Evolutionary conservation across 1,140 invertebrate species (phyloP).

Genomic region (Aethina tumida): DNA sequence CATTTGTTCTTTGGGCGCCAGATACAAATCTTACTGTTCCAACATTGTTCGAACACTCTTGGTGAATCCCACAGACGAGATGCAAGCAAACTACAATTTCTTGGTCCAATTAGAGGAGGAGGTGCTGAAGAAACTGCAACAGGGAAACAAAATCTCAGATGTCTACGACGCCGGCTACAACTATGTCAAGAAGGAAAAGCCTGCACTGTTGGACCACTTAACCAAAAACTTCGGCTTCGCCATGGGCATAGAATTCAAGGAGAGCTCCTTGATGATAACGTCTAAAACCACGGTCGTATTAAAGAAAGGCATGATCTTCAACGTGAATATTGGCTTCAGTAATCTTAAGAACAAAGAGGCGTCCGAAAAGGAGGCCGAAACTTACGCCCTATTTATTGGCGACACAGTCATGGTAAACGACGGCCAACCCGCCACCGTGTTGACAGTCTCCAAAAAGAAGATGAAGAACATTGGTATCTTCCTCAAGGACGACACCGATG

Average conservation of each 20-base stretch:
- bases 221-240: conserved; percentile 75
- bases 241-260: conserved; percentile 97
- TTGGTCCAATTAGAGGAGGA: conserved; percentile 86
- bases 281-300: conserved; percentile 75
- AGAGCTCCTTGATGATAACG: conserved; percentile 84
- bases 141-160: conserved; percentile 76
- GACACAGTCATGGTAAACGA: conserved; percentile 95
- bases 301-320: conserved; percentile 95
- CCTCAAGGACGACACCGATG: conserved; percentile 87
- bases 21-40: conserved; percentile 97
- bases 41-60: conserved; percentile 97
- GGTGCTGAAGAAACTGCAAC: conserved; percentile 72
- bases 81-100: conserved; percentile 89
- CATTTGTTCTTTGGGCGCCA: conserved; percentile 84
- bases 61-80: conserved; percentile 80
- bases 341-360: conserved; percentile 76
- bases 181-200: conserved; percentile 80
- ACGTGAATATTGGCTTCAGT: conserved; percentile 89
- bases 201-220: conserved; percentile 78
- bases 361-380: conserved; percentile 78
- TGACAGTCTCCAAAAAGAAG: conserved; percentile 92
- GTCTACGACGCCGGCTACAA: conserved; percentile 81
- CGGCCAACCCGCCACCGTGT: conserved; percentile 67
- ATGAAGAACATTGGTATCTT: conserved; percentile 96
- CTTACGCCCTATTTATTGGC: conserved; percentile 90